Conservation (phyloP, 2,888 invertebrate genomes). For the Malacosoma neustria region DNA sequence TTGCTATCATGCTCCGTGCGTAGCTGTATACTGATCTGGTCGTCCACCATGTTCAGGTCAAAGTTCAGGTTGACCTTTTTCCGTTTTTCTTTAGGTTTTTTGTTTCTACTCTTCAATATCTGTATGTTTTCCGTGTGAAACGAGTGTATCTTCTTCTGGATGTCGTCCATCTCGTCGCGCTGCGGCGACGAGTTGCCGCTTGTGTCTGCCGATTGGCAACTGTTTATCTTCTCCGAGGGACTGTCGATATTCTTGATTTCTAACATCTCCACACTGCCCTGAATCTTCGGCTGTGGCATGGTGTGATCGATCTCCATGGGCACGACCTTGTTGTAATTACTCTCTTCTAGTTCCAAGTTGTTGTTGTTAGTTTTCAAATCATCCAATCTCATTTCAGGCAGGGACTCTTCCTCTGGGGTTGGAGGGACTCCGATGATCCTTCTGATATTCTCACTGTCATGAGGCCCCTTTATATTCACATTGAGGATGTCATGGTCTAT, state of each 20-base stretch:
- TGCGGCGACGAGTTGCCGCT: slow-evolving; percentile 68
- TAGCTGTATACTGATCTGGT: slow-evolving; percentile 66
- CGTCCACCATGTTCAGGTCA: slow-evolving; percentile 68
- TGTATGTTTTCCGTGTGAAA: slow-evolving; percentile 78
- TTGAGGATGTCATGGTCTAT: slow-evolving; percentile 53
- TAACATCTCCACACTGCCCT: slow-evolving; percentile 38
- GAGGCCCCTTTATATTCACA: slow-evolving; percentile 48
- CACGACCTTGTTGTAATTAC: slow-evolving; percentile 51
- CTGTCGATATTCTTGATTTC: slow-evolving; percentile 46
- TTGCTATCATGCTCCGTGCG: slow-evolving; percentile 46
- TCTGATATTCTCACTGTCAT: slow-evolving; percentile 54
- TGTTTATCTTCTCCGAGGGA: slow-evolving; percentile 49
- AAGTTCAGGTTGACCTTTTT: slow-evolving; percentile 72
- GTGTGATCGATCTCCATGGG: slow-evolving; percentile 66
- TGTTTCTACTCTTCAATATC: slow-evolving; percentile 75
- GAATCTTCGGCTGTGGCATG: slow-evolving; percentile 50
- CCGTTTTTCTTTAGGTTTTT: slow-evolving; percentile 70
- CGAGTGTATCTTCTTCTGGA: slow-evolving; percentile 76
- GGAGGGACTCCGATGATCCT: slow-evolving; percentile 62
- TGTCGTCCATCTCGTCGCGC: slow-evolving; percentile 75
- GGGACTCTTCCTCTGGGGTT: slow-evolving; percentile 48
- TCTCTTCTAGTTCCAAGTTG: slow-evolving; percentile 48
- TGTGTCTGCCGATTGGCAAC: slow-evolving; percentile 60
- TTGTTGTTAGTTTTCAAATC: slow-evolving; percentile 50
- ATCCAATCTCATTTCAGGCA: slow-evolving; percentile 37